Base-by-base conservation (phyloP, 2,113 vertebrate species). In the Eclectus roratus region DNA sequence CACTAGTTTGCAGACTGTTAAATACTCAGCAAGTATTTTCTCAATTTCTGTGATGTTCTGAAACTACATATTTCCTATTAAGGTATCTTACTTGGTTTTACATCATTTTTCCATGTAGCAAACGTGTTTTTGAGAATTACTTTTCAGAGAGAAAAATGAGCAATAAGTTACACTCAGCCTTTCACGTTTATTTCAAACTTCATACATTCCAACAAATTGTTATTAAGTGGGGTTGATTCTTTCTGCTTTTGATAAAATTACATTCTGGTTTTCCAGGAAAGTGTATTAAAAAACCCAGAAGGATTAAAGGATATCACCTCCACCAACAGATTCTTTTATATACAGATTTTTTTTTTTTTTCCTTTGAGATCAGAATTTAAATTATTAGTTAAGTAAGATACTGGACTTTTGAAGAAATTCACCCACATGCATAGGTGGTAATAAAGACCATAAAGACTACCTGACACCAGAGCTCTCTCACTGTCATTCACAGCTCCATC, bases 241-340 rank as follows among this genome's bases (percentile, higher is more conserved):
- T 52, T 55, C 17, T 4, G 37, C 15, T 20, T 81, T 17, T 6
- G 47, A 71, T 43, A 58, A 82, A 88, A 68, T 68, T 44, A 49
- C 39, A 20, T 79, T 55, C 43, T 53, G 11, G 1, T 69, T 88
- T 72, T 65, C 33, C 29, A 74, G 21, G 43, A 66, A 66, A 70
- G 33, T 2, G 7, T 24, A 55, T 25, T 6, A 13, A 58, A 83
- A 91, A 44, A 13, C 15, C n/a, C 8, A 63, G 46, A 73, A 44
- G 6, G 20, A 46, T 56, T 0, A 0, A 69, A 60, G 10, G 3
- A 9, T 52, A 44, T 37, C 2, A 58, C 6, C 29, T 53, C 9
- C 4, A 80, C 7, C 9, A 55, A 64, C 19, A 91, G 29, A 55
- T 41, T 52, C 5, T 10, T 58, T 53, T 44, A n/a, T 27, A 58